Conservation (phyloP, 2,113 vertebrate species). For the Toxotes jaculatrix region DNA sequence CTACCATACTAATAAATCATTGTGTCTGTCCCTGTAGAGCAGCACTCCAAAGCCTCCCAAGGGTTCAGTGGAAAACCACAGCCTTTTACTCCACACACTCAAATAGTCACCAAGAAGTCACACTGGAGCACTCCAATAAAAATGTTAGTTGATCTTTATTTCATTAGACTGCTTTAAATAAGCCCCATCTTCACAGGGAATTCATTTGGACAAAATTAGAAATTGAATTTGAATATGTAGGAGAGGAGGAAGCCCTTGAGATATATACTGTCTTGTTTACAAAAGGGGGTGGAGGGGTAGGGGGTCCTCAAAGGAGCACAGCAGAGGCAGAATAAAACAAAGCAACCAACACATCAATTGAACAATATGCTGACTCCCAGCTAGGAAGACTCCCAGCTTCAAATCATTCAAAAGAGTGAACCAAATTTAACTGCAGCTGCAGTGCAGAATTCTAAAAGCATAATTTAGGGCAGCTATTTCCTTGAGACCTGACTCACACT, state of each 20-base stretch:
- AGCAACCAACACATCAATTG: constrained; percentile 56
- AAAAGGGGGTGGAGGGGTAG: constrained; percentile 38
- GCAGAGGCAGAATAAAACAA: constrained; percentile 62
- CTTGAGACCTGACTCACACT: constrained; percentile 57
- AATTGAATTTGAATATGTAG: constrained; percentile 75
- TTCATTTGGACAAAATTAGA: constrained; percentile 75
- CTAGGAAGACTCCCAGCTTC: constrained; percentile 35
- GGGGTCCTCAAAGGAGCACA: constrained; percentile 50
- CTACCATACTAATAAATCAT: constrained; percentile 71
- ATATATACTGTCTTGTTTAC: constrained; percentile 63
- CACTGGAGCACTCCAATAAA: constrained; percentile 54
- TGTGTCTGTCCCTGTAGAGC: constrained; percentile 65
- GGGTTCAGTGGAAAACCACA: constrained; percentile 75
- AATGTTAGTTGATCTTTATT: constrained; percentile 73
- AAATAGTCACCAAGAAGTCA: constrained; percentile 61
- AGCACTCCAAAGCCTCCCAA: constrained; percentile 66
- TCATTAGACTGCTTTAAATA: constrained; percentile 68
- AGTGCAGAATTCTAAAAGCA: constrained; percentile 72
- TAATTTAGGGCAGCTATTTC: constrained; percentile 64
- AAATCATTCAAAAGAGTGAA: constrained; percentile 66
- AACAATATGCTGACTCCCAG: constrained; percentile 55
- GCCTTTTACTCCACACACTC: constrained; percentile 55
- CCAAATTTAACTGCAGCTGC: constrained; percentile 72
- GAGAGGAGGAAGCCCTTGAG: constrained; percentile 66
- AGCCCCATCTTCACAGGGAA: constrained; percentile 67